Conservation (phyloP, 2,113 vertebrate genomes). For the Chionodraco myersi region DNA sequence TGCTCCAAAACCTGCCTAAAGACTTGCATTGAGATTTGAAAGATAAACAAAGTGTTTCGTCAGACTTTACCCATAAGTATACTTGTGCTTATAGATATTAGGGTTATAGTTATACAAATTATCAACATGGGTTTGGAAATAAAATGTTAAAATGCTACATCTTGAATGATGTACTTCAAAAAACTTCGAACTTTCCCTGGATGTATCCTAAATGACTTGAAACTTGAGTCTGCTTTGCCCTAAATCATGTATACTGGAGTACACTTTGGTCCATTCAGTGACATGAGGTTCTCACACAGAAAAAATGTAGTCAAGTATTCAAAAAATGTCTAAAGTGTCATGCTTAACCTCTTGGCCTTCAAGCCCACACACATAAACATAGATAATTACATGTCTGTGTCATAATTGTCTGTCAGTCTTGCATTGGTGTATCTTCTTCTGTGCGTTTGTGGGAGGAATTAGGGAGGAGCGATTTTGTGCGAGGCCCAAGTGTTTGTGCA, state of each 20-base stretch:
- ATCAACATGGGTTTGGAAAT: not conserved
- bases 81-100: not conserved
- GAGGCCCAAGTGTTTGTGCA: slow-evolving; percentile 36
- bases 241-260: not conserved
- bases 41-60: not conserved
- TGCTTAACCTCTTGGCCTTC: slow-evolving; percentile 58
- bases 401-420: slow-evolving; percentile 42
- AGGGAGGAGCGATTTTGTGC: slow-evolving; percentile 7
- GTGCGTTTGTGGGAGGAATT: slow-evolving; percentile 41
- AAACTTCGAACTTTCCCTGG: not conserved
- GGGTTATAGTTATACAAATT: not conserved
- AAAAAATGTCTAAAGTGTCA: slow-evolving; percentile 36
- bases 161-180: not conserved
- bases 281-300: slow-evolving; percentile 19
- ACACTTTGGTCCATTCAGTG: slow-evolving; percentile 11
- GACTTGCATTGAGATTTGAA: not conserved
- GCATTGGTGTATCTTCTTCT: slow-evolving; percentile 25
- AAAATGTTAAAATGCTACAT: not conserved
- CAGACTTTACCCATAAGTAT: not conserved
- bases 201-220: slow-evolving; percentile 1
- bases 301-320: slow-evolving; percentile 30
- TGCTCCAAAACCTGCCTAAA: not conserved
- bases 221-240: not conserved
- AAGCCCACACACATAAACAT: slow-evolving; percentile 36
- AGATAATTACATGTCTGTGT: slow-evolving; percentile 50